Percentiles rank a stretch among this genome's conserved stretches.
These are phyloP conservation scores for Aramus guarauna DNA, from an alignment of 2,113 vertebrate species.

Conservation along the genomic window DNA sequence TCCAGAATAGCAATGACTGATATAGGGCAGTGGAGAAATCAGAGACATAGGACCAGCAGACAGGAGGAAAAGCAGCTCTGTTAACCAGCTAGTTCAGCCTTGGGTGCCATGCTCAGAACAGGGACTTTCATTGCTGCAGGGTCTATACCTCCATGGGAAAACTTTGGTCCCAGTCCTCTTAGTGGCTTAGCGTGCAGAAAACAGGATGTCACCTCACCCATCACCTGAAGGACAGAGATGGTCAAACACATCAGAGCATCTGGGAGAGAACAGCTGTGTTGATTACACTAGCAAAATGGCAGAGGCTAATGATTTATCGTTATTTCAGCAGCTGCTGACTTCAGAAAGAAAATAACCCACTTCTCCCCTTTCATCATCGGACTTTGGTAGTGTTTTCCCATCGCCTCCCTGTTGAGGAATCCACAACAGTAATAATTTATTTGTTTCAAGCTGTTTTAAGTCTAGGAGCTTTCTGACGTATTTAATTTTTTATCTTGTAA, in stretches of 20 bases:
- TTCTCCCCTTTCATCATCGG: neutral
- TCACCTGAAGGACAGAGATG: neutral
- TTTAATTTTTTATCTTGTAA: neutral
- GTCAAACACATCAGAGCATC: neutral
- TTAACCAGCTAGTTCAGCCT: neutral
- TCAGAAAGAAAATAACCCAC: neutral
- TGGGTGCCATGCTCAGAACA: neutral
- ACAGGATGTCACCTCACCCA: neutral
- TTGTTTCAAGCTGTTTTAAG: neutral
- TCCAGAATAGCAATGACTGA: neutral
- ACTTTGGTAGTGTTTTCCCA: neutral
- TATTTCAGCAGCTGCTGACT: neutral
- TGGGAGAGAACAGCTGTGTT: neutral
- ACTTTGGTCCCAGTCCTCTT: no score
- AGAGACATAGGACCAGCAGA: neutral
- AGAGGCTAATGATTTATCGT: neutral
- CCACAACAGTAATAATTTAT: neutral
- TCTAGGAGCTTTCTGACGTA: neutral
- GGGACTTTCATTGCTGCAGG: neutral
- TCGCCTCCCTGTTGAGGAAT: neutral
- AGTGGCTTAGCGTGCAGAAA: neutral
- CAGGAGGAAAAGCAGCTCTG: neutral
- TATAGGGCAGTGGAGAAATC: neutral
- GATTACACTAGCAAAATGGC: neutral
- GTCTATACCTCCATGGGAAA: neutral